Base-by-base conservation (phyloP, 2,888 invertebrate genomes). In the Drosophila nr. medialis region DNA sequence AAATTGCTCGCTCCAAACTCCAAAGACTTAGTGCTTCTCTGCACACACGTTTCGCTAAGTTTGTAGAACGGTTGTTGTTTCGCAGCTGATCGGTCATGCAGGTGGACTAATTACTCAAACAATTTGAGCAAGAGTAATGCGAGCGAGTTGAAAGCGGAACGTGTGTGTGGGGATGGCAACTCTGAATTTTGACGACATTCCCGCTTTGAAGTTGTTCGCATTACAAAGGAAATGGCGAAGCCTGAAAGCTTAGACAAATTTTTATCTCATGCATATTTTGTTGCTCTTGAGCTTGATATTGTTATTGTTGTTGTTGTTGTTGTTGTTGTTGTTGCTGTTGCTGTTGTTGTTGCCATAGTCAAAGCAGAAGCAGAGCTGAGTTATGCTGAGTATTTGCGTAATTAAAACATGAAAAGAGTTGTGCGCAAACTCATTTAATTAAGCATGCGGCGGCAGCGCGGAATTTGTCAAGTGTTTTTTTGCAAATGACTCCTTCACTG, bases 321-420 rank as follows among this genome's bases (percentile, higher is more conserved):
- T 42, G 55, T 45, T 66, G 61, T n/a, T n/a, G n/a, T n/a, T n/a
- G n/a, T n/a, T n/a, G n/a, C n/a, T n/a, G n/a, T n/a, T n/a, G n/a
- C n/a, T n/a, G n/a, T 18, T 36, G 63, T 36, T 42, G 55, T 45
- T 66, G 61, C 64, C 55, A 24, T 56, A 59, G 56, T 55, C 50
- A 53, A 49, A 71, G 66, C 66, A 65, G 77, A 55, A 27, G 77
- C 74, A 71, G 61, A 83, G 76, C 74, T 75, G 59, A 83, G 90
- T 79, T 83, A 90, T 90, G 78, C 80, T 55, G 78, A 89, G 69
- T 85, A 90, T 90, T 83, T 85, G 77, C 75, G 78, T 91, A 90
- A 91, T 90, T 90, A 91, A 90, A 90, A 89, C 80, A 82, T 86
- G 87, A 83, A 87, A 89, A 87, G 91, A 91, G 90, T 85, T 81